A percentile compares a stretch with the other conserved stretches of the same genome.
phyloP scores from a whole-genome alignment of 2,113 vertebrate species.

The Phodopus roborovskii region DNA sequence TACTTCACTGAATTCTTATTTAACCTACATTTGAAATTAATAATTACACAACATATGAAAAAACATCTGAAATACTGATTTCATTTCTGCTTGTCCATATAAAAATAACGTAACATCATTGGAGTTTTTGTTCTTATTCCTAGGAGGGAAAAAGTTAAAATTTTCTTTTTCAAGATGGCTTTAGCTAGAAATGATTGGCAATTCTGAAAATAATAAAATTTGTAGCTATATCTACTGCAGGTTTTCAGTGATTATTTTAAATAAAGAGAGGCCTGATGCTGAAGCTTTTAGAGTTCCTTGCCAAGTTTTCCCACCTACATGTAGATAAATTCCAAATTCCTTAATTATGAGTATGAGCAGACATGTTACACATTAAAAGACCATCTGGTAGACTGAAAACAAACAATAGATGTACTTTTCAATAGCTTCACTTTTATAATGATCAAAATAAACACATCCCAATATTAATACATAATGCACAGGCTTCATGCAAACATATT shows the following conservation, averaged over 20 bases:
- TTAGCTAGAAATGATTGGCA: slow-evolving; percentile 67
- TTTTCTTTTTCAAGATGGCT: slow-evolving; percentile 66
- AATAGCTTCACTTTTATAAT: background rate
- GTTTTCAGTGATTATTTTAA: slow-evolving; percentile 59
- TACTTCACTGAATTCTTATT: slow-evolving; percentile 40
- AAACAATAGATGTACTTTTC: slow-evolving; percentile 41
- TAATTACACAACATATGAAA: slow-evolving; percentile 40
- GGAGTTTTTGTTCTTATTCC: slow-evolving; percentile 24
- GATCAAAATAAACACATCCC: slow-evolving; percentile 13
- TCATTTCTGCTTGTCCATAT: background rate
- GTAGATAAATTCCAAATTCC: slow-evolving; percentile 57
- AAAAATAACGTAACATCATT: slow-evolving; percentile 45
- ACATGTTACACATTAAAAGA: slow-evolving; percentile 40
- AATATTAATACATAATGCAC: background rate
- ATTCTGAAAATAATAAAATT: slow-evolving; percentile 72
- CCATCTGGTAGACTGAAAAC: slow-evolving; percentile 46
- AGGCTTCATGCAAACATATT: background rate
- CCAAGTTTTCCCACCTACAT: slow-evolving; percentile 57
- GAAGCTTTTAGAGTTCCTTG: slow-evolving; percentile 34
- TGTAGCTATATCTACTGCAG: slow-evolving; percentile 51
- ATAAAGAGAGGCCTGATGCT: slow-evolving; percentile 13
- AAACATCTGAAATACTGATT: slow-evolving; percentile 43
- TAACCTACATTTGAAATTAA: background rate
- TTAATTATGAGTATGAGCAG: slow-evolving; percentile 55
- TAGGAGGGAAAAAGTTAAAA: slow-evolving; percentile 58